phyloP scores from a whole-genome alignment of 2,797 vertebrate species.

The Platyrinchus mystaceus region DNA sequence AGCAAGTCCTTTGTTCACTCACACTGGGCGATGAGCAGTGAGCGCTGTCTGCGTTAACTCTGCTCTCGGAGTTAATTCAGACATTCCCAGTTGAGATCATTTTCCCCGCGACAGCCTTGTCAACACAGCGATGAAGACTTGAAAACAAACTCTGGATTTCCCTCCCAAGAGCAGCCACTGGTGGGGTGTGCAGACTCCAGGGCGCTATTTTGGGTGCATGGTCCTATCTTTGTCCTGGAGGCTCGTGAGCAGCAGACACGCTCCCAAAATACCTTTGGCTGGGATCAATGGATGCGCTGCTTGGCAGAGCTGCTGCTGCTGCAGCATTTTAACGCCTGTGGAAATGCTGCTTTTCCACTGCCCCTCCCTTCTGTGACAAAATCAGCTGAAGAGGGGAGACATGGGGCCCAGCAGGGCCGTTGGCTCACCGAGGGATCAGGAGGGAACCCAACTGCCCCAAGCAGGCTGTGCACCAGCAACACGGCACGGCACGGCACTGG shows the following conservation, averaged over 20 bases:
- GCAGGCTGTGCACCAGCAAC: fast-evolving
- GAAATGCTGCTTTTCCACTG: neutral
- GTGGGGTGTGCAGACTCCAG: conserved; percentile 8
- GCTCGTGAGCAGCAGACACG: neutral
- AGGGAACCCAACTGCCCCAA: neutral
- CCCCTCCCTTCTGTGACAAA: fast-evolving
- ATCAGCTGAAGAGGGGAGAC: fast-evolving
- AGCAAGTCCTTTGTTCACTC: fast-evolving
- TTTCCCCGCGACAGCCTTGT: conserved; percentile 17
- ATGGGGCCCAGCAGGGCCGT: fast-evolving
- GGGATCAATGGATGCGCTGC: neutral
- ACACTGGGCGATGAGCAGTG: fast-evolving
- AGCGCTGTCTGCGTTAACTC: fast-evolving
- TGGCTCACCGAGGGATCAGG: fast-evolving
- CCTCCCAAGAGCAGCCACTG: conserved; percentile 2
- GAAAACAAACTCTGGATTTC: conserved; percentile 36
- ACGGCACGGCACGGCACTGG: fast-evolving
- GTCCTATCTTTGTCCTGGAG: conserved; percentile 19
- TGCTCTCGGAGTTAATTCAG: neutral
- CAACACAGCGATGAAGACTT: neutral
- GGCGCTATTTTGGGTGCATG: neutral
- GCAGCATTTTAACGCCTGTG: fast-evolving
- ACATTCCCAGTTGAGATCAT: neutral
- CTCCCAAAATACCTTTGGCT: neutral
- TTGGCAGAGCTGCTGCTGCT: neutral